These are phyloP conservation scores for Periophthalmodon schlosseri DNA, from an alignment of 2,113 vertebrate genomes.

Conservation along the genomic window DNA sequence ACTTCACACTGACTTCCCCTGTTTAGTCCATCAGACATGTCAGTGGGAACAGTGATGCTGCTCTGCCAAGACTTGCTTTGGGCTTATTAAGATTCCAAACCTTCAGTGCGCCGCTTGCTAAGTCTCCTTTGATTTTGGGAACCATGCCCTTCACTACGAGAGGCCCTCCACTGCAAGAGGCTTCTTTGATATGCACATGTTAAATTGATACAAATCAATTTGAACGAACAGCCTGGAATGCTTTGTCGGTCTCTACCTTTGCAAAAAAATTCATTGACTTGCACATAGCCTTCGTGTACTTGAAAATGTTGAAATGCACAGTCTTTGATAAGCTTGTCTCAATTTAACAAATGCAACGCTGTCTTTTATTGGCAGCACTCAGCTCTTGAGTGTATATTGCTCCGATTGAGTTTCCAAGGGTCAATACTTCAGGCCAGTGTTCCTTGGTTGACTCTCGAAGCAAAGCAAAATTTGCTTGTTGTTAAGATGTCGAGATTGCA, in stretches of 20 bases:
- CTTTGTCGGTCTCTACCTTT: constrained; percentile 23
- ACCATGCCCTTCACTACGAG: constrained; percentile 31
- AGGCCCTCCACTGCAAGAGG: constrained; percentile 28
- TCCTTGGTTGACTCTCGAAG: not conserved
- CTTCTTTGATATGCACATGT: constrained; percentile 55
- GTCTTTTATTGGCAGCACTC: not conserved
- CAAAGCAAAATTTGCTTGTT: not conserved
- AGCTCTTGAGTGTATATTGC: constrained; percentile 8
- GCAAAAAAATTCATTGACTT: constrained; percentile 22
- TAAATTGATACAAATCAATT: constrained; percentile 47
- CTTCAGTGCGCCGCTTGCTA: constrained; percentile 27
- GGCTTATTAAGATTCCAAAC: constrained; percentile 42
- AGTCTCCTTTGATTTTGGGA: constrained; percentile 41
- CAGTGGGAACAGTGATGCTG: not conserved
- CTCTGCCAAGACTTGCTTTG: constrained; percentile 15
- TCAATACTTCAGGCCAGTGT: constrained; percentile 1
- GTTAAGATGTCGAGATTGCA: not conserved
- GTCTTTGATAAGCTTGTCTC: not conserved
- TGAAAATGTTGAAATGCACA: not conserved
- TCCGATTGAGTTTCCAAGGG: constrained; percentile 2
- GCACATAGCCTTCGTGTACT: not conserved
- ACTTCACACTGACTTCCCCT: constrained; percentile 4
- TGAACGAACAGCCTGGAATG: constrained; percentile 34
- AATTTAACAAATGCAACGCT: not conserved
- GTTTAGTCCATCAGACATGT: constrained; percentile 18